A percentile compares a stretch with the other conserved stretches of the same genome.
These are phyloP conservation scores for Polyploca ridens DNA, from an alignment of 2,888 invertebrate genomes.

Conservation along the genomic window DNA sequence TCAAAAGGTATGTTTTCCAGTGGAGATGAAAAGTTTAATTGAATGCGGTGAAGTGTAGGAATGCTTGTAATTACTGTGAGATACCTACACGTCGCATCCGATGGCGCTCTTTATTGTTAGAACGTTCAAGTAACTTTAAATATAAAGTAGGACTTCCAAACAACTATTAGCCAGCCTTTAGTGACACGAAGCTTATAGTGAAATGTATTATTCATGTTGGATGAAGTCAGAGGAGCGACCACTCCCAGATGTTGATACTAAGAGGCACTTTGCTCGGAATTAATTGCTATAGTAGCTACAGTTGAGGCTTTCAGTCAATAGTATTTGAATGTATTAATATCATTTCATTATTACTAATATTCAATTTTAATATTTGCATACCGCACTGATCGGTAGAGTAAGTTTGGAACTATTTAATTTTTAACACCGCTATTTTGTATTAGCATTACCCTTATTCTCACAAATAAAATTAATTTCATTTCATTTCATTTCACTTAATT, in stretches of 20 bases:
- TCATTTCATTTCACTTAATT: no score
- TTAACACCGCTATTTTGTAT: no score
- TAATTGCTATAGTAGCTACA: background rate
- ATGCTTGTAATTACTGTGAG: conserved; percentile 1
- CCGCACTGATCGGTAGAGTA: no score
- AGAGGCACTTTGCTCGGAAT: background rate
- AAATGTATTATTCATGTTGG: background rate
- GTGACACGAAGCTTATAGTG: background rate
- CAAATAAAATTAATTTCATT: no score
- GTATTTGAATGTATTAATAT: no score
- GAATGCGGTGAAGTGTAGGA: background rate
- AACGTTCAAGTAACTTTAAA: background rate
- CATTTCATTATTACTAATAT: no score
- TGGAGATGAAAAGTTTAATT: background rate
- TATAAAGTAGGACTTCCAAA: background rate
- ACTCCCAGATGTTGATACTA: background rate
- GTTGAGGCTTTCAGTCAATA: no score
- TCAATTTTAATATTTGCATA: no score
- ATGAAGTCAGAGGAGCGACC: background rate
- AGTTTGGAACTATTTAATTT: no score
- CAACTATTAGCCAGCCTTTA: background rate
- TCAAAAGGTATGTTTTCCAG: background rate
- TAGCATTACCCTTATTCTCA: no score
- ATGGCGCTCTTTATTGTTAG: background rate
- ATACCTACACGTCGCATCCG: background rate